These are phyloP conservation scores for Rhagonycha lutea DNA, from an alignment of 2,888 invertebrate species.

Conservation along the genomic window DNA sequence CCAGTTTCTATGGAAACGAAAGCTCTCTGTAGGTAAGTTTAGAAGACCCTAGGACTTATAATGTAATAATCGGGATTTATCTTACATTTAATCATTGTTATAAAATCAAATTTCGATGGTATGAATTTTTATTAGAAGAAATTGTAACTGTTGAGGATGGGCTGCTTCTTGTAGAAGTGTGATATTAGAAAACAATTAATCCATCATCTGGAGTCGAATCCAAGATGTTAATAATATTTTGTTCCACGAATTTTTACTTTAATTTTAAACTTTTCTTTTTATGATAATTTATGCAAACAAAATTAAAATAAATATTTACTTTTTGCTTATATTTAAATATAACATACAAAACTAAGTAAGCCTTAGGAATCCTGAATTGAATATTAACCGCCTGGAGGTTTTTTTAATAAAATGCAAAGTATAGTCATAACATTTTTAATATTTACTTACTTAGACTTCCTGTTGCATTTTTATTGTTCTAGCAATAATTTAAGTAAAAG, in stretches of 20 bases:
- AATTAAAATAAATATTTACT: too few species aligned
- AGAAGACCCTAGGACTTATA: conserved; percentile 17
- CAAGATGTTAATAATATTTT: too few species aligned
- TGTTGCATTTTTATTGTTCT: background rate
- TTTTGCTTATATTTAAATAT: too few species aligned
- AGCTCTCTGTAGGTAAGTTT: conserved; percentile 12
- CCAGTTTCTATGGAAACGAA: conserved; percentile 17
- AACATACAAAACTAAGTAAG: background rate
- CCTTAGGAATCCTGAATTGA: background rate
- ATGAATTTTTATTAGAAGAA: background rate
- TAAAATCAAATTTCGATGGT: background rate
- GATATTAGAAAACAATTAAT: too few species aligned
- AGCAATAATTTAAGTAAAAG: background rate
- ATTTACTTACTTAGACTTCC: background rate
- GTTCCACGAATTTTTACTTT: too few species aligned
- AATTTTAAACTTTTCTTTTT: too few species aligned
- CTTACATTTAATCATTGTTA: background rate
- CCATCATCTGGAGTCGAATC: too few species aligned
- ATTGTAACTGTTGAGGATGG: background rate
- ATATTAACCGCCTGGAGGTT: background rate
- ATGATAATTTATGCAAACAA: too few species aligned
- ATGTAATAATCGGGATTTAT: conserved; percentile 23
- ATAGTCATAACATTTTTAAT: background rate
- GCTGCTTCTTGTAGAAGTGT: too few species aligned
- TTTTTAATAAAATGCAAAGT: background rate